These are phyloP conservation scores for Hybos culiciformis DNA, from an alignment of 2,888 invertebrate species.

Conservation along the genomic window DNA sequence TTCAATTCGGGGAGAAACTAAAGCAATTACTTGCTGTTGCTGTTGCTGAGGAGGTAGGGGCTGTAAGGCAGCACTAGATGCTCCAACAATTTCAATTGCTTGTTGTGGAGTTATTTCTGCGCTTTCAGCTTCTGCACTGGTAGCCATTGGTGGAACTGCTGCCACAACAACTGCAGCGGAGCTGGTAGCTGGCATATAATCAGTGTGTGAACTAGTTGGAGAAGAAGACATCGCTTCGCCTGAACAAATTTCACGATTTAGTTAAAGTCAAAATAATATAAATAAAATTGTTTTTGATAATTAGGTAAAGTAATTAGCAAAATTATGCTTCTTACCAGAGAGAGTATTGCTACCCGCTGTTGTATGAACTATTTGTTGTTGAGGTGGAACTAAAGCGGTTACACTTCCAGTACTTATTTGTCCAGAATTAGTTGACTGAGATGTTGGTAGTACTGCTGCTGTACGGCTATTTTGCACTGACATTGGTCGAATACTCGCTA, in stretches of 20 bases:
- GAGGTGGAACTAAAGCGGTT: constrained; percentile 44
- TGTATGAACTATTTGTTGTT: constrained; percentile 45
- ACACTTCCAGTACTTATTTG: constrained; percentile 34
- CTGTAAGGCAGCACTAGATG: constrained; percentile 14
- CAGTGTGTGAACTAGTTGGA: constrained; percentile 62
- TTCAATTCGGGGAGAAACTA: constrained; percentile 56
- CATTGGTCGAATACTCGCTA: constrained; percentile 89
- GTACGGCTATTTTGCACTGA: constrained; percentile 51
- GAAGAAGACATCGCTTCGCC: constrained; percentile 47
- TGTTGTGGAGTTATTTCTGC: constrained; percentile 30
- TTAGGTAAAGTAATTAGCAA: too few species aligned
- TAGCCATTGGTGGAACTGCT: constrained; percentile 47
- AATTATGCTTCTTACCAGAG: too few species aligned
- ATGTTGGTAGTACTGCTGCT: constrained; percentile 23
- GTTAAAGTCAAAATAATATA: too few species aligned
- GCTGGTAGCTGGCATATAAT: constrained; percentile 76
- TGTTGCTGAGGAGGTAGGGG: constrained; percentile 11
- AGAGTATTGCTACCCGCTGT: too few species aligned
- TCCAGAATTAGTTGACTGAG: constrained; percentile 17
- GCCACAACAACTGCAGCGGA: constrained; percentile 49
- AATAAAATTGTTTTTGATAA: too few species aligned
- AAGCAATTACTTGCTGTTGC: constrained; percentile 50
- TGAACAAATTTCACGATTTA: constrained; percentile 32
- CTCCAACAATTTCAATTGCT: constrained; percentile 17
- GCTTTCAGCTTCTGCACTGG: constrained; percentile 32